Conservation (phyloP, 2,888 invertebrate genomes). For the Tricholauxania praeusta region DNA sequence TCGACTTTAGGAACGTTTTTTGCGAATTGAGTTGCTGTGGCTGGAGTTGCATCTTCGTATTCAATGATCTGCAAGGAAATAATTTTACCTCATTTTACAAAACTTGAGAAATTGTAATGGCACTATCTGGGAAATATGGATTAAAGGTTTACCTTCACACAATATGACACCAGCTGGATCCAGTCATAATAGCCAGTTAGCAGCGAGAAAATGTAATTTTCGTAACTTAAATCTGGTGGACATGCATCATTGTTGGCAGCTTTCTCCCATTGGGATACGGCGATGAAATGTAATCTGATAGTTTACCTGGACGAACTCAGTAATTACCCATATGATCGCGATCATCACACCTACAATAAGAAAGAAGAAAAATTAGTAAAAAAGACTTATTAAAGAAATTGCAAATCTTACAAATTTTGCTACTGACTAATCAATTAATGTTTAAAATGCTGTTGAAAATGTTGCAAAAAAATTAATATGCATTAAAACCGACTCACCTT, state of each 20-base stretch:
- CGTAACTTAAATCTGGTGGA: conserved; percentile 96
- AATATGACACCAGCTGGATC: conserved; percentile 91
- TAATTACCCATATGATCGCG: conserved; percentile 90
- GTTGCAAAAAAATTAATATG: no score
- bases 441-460: no score
- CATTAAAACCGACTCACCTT: no score
- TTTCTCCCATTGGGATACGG: conserved; percentile 97
- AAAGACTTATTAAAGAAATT: no score
- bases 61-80: conserved; percentile 74
- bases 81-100: conserved; percentile 82
- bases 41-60: conserved; percentile 91
- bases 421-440: no score
- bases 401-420: no score
- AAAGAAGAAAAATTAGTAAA: no score
- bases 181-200: conserved; percentile 95
- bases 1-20: conserved; percentile 97
- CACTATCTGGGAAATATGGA: conserved; percentile 98
- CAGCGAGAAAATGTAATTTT: conserved; percentile 96
- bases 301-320: conserved; percentile 94
- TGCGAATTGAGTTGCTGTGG: conserved; percentile 93
- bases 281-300: conserved; percentile 90
- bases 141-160: conserved; percentile 95
- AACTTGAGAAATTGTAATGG: conserved; percentile 95
- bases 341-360: conserved; percentile 83
- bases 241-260: conserved; percentile 97